Evolutionary conservation across 2,888 invertebrate species (phyloP).

Genomic region (Diloba caeruleocephala): DNA sequence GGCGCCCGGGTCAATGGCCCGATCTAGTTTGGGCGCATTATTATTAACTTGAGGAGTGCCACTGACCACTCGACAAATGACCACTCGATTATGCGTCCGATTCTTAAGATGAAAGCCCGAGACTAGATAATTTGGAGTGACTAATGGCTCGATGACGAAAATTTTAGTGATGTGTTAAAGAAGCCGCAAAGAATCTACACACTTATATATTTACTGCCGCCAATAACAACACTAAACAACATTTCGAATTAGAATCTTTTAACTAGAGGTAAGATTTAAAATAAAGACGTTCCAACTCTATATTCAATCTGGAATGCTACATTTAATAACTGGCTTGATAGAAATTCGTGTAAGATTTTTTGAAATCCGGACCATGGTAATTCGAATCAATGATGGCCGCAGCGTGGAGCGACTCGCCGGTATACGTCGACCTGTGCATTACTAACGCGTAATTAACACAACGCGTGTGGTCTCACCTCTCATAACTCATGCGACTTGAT

Average conservation of each 20-base stretch:
- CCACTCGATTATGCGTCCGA: slow-evolving; percentile 61
- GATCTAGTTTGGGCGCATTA: slow-evolving; percentile 88
- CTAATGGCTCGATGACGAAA: slow-evolving; percentile 41
- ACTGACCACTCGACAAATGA: slow-evolving; percentile 73
- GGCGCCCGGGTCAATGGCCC: slow-evolving; percentile 83
- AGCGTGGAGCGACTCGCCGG: slow-evolving; percentile 53
- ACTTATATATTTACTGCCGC: slow-evolving; percentile 27
- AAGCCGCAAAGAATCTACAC: slow-evolving; percentile 23
- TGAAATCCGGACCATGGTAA: slow-evolving; percentile 47
- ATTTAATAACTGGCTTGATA: slow-evolving; percentile 34
- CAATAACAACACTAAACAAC: slow-evolving; percentile 38
- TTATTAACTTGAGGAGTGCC: slow-evolving; percentile 83
- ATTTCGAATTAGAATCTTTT: slow-evolving; percentile 49
- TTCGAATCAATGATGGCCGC: slow-evolving; percentile 55
- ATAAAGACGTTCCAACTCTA: slow-evolving; percentile 39
- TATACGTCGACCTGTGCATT: slow-evolving; percentile 66
- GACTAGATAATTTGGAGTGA: slow-evolving; percentile 44
- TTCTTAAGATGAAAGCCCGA: slow-evolving; percentile 54
- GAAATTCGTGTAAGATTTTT: slow-evolving; percentile 42
- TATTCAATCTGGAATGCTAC: slow-evolving; percentile 33
- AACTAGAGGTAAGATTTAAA: slow-evolving; percentile 36
- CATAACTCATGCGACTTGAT: slow-evolving; percentile 88
- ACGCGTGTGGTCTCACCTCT: slow-evolving; percentile 86
- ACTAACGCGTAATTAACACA: slow-evolving; percentile 82
- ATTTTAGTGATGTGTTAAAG: slow-evolving; percentile 28